Conservation (phyloP, 2,888 invertebrate species). For the Biston betularia region DNA sequence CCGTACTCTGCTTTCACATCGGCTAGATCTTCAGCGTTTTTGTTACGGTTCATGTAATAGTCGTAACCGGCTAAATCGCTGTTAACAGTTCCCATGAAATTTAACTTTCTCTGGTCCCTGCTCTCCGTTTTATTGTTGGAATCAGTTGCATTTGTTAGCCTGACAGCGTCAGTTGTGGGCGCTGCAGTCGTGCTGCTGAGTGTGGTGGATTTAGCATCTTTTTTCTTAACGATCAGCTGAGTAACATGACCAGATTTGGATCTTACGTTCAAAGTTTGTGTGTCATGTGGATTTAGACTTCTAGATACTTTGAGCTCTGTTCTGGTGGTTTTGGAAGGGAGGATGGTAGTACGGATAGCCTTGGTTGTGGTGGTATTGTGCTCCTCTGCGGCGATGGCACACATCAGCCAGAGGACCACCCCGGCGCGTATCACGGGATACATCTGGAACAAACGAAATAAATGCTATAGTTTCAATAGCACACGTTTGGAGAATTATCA, state of each 20-base stretch:
- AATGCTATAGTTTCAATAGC: not conserved
- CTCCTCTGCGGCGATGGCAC: conserved; percentile 65
- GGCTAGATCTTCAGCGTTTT: conserved; percentile 72
- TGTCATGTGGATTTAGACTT: conserved; percentile 91
- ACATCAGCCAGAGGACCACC: conserved; percentile 71
- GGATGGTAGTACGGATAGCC: conserved; percentile 75
- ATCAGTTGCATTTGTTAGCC: conserved; percentile 57
- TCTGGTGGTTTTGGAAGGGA: conserved; percentile 88
- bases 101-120: conserved; percentile 79
- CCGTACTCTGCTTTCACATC: conserved; percentile 83
- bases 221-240: conserved; percentile 91
- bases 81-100: conserved; percentile 68
- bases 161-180: conserved; percentile 71
- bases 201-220: conserved; percentile 83
- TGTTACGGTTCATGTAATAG: conserved; percentile 78
- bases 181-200: conserved; percentile 59
- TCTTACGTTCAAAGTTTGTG: conserved; percentile 91
- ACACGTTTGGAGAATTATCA: not conserved
- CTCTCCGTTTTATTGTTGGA: conserved; percentile 75
- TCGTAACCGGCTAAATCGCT: conserved; percentile 81
- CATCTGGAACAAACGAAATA: conserved; percentile 73
- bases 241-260: conserved; percentile 92
- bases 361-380: conserved; percentile 76
- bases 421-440: conserved; percentile 77
- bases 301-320: conserved; percentile 92